Conservation (phyloP, 2,113 vertebrate species). For the Notothenia rossii region DNA sequence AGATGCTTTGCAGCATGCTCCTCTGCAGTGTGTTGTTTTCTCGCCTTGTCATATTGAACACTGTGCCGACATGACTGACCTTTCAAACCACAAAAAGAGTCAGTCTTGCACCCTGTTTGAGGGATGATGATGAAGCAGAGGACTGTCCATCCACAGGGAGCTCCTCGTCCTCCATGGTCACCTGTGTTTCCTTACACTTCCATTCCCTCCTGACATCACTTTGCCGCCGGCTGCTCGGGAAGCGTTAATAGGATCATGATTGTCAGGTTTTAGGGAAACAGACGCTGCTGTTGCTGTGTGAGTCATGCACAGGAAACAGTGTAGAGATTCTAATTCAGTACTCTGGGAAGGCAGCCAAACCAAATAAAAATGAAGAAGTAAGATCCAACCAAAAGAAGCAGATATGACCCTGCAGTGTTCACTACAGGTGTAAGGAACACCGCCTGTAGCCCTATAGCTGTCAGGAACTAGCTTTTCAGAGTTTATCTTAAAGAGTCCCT, state of each 20-base stretch:
- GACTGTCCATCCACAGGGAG: constrained; percentile 36
- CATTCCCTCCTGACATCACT: constrained; percentile 49
- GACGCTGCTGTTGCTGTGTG: constrained; percentile 21
- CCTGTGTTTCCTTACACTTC: constrained; percentile 25
- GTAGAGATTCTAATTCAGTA: neutral
- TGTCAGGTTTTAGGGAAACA: constrained; percentile 59
- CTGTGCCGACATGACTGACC: too few relatives aligned
- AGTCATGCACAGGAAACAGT: constrained; percentile 28
- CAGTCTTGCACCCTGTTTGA: neutral
- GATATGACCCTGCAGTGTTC: neutral
- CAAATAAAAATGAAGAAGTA: constrained; percentile 3
- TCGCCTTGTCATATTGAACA: too few relatives aligned
- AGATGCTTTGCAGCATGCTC: too few relatives aligned
- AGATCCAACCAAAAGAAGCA: constrained; percentile 16
- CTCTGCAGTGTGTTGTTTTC: too few relatives aligned
- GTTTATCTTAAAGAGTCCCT: too few relatives aligned
- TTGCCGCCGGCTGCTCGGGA: constrained; percentile 1
- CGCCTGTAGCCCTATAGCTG: neutral
- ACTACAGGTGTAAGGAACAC: neutral
- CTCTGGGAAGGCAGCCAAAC: constrained; percentile 22
- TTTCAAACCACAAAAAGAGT: too few relatives aligned
- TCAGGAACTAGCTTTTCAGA: neutral
- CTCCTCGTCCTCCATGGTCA: constrained; percentile 26
- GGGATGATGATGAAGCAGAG: neutral
- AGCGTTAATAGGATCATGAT: constrained; percentile 49